A percentile compares a stretch with the other conserved stretches of the same genome.
Conservation (phyloP, 2,797 vertebrate genomes). For the Phrynocephalus guinanensis region DNA sequence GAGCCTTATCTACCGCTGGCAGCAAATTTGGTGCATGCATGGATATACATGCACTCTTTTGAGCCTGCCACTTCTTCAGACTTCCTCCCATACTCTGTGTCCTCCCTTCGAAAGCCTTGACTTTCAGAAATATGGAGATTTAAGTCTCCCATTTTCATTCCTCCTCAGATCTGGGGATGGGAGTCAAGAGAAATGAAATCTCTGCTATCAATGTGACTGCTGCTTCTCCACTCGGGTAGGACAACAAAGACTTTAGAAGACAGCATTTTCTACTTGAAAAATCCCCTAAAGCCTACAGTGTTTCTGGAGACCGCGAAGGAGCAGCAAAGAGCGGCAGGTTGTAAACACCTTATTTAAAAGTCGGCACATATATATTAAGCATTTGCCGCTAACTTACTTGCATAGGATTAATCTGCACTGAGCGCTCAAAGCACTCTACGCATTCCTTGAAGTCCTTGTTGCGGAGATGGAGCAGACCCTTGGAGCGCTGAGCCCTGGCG, state of each 20-base stretch:
- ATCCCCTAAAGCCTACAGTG: background rate
- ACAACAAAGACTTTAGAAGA: background rate
- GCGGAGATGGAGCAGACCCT: conserved; percentile 91
- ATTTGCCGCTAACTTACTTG: conserved; percentile 82
- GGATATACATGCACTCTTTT: no score
- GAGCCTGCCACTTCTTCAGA: no score
- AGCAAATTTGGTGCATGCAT: no score
- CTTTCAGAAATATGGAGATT: background rate
- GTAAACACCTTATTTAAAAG: background rate
- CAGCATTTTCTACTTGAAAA: background rate
- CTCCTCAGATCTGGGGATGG: background rate
- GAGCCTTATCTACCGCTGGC: no score
- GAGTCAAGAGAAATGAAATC: background rate
- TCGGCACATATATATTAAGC: background rate
- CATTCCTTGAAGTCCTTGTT: conserved; percentile 86
- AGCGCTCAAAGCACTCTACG: conserved; percentile 90
- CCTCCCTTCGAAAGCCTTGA: background rate
- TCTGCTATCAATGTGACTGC: background rate
- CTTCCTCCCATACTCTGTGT: no score
- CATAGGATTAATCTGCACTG: conserved; percentile 88
- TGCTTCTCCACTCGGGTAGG: background rate
- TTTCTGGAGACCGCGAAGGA: background rate
- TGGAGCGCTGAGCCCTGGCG: conserved; percentile 91
- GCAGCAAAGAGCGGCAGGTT: background rate
- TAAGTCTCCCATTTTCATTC: background rate